Conservation (phyloP, 2,113 vertebrate species). For the Myocastor coypus region DNA sequence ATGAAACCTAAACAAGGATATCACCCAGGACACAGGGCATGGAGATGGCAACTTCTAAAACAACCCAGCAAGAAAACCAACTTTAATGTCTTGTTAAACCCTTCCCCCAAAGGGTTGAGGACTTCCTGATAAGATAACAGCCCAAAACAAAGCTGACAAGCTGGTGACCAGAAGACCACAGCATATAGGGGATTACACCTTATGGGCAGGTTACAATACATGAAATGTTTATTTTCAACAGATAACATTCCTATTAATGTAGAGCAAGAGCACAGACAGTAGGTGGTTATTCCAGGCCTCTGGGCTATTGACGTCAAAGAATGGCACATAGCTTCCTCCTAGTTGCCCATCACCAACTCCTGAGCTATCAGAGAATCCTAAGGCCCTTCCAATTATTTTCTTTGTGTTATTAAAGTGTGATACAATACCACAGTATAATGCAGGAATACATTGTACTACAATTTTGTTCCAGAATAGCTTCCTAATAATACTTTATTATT, state of each 20-base stretch:
- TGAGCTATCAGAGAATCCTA: background rate
- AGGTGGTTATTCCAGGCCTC: background rate
- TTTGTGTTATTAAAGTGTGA: constrained; percentile 52
- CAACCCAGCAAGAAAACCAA: background rate
- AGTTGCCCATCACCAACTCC: background rate
- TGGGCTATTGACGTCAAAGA: constrained; percentile 13
- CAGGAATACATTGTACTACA: constrained; percentile 2
- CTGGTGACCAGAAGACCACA: background rate
- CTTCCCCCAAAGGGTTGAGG: background rate
- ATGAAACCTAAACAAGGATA: background rate
- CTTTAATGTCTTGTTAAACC: background rate
- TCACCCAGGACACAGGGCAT: background rate
- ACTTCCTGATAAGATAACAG: background rate
- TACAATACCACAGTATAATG: background rate
- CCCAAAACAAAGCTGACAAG: background rate
- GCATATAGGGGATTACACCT: background rate
- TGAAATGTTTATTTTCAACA: constrained; percentile 42
- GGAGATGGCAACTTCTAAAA: background rate
- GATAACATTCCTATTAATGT: background rate
- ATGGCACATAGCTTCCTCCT: background rate
- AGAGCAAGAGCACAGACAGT: background rate
- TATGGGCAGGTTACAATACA: background rate
- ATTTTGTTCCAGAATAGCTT: constrained; percentile 42
- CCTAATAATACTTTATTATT: constrained; percentile 59
- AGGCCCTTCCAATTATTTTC: constrained; percentile 57